Base-by-base conservation (phyloP, 2,888 invertebrate genomes). In the Eupithecia dodoneata region DNA sequence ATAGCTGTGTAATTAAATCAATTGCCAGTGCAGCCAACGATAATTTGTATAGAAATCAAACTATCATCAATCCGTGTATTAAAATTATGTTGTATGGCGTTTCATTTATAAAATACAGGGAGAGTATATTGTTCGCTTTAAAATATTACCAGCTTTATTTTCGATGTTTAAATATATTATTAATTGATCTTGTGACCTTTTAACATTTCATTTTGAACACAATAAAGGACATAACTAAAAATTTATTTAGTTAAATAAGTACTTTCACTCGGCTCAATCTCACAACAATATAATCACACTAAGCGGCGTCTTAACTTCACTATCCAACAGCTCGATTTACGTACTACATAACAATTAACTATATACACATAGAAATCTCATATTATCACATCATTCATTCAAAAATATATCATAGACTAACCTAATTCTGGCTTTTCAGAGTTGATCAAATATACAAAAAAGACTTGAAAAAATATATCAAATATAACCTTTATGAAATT, bases 301-400 rank as follows among this genome's bases (percentile, higher is more conserved):
- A 82, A 81, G 81, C 79, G 77, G 71, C 73, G n/a, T 47, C 80
- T 82, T 79, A 69, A 72, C 49, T 78, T 63, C 72, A 79, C 82
- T 80, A 81, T 78, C 83, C 82, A 89, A 87, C 87, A 87, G 85
- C 82, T 82, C 82, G 83, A 83, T 83, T 90, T 91, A 91, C 90
- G 80, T 85, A 91, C 90, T 91, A 92, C 86, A 90, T 91, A 92
- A 92, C 91, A 91, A 89, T 84, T 86, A 83, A 84, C 82, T 91
- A 91, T 92, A 86, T 91, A 93, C 90, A 92, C 84, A 83, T 85
- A 81, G 90, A 89, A 92, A 93, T 92, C 88, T 93, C 90, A 89
- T 87, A 86, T 82, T 93, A 93, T 93, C 94, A 94, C 93, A 93
- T 92, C 92, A 92, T 92, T 92, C 94, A 94, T 93, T 91, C 93